Percentiles rank a stretch among this genome's conserved stretches.
phyloP scores from a whole-genome alignment of 2,888 invertebrate species.

The Ormyrus nitidulus region DNA sequence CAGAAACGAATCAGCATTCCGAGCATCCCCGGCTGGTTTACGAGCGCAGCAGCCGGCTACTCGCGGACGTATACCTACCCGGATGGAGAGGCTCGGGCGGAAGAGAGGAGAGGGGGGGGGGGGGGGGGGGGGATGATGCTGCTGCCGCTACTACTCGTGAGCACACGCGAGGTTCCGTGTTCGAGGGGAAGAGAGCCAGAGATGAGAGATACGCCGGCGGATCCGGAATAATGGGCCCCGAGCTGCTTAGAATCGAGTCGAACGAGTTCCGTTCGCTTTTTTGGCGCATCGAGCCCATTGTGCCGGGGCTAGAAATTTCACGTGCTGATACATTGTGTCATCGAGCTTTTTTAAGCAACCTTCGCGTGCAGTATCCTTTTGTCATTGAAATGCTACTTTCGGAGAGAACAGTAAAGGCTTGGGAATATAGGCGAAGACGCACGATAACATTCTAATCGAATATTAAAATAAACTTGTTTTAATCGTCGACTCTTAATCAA shows the following conservation, averaged over 20 bases:
- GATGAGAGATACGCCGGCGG: not conserved
- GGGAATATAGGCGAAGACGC: too few relatives aligned
- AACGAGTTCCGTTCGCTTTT: slow-evolving; percentile 14
- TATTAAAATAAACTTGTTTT: too few relatives aligned
- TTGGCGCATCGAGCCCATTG: too few relatives aligned
- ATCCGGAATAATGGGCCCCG: slow-evolving; percentile 7
- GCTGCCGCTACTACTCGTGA: not conserved
- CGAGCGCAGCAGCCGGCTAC: not conserved
- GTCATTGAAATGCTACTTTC: too few relatives aligned
- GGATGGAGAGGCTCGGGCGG: not conserved
- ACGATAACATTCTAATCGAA: too few relatives aligned
- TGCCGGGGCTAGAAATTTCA: too few relatives aligned
- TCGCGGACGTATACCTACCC: not conserved
- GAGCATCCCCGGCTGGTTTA: not conserved
- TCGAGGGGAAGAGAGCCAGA: not conserved
- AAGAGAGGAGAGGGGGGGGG: not conserved
- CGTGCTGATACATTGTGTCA: too few relatives aligned
- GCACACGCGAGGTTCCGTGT: slow-evolving; percentile 31
- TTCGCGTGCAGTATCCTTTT: too few relatives aligned
- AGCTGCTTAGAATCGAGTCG: slow-evolving; percentile 33
- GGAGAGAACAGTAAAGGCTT: too few relatives aligned
- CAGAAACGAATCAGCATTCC: slow-evolving; percentile 2
- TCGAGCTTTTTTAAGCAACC: too few relatives aligned
- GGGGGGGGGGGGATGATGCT: not conserved
- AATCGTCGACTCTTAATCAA: too few relatives aligned